These are phyloP conservation scores for Trididemnum miniatum DNA, from an alignment of 23 tunicate genomes.

Conservation along the genomic window DNA sequence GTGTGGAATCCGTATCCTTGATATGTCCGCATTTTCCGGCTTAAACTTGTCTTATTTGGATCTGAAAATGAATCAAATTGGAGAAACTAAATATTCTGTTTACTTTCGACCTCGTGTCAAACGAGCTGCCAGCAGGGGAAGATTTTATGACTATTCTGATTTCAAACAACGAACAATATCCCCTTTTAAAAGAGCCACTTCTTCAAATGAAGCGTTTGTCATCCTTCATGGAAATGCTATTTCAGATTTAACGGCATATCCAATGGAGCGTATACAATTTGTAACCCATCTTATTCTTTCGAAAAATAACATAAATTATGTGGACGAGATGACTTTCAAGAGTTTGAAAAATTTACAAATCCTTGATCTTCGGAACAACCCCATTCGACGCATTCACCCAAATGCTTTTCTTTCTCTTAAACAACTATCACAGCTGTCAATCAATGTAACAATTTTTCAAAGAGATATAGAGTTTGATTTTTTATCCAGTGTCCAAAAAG, in stretches of 20 bases:
- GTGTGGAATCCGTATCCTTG: slow-evolving; percentile 5
- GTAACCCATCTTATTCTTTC: slow-evolving; percentile 2
- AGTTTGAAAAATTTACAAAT: neutral
- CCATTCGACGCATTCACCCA: slow-evolving; percentile 11
- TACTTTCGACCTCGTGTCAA: neutral
- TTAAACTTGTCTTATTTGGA: neutral
- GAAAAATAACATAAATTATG: slow-evolving; percentile 10
- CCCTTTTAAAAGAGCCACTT: too few species aligned
- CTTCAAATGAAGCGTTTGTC: too few species aligned
- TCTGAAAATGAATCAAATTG: neutral
- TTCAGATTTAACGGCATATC: neutral
- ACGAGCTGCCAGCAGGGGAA: neutral
- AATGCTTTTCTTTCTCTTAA: neutral
- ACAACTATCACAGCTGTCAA: neutral
- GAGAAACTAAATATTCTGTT: neutral
- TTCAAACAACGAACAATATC: neutral
- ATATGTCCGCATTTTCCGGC: slow-evolving; percentile 7
- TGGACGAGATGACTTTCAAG: neutral
- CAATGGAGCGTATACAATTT: neutral
- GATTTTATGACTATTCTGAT: neutral
- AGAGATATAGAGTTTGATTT: neutral
- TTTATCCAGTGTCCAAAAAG: neutral
- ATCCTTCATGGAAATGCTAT: neutral
- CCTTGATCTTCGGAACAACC: slow-evolving; percentile 28
- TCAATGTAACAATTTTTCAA: neutral